These are phyloP conservation scores for Synaphobranchus kaupii DNA, from an alignment of 2,797 vertebrate genomes.

Conservation along the genomic window DNA sequence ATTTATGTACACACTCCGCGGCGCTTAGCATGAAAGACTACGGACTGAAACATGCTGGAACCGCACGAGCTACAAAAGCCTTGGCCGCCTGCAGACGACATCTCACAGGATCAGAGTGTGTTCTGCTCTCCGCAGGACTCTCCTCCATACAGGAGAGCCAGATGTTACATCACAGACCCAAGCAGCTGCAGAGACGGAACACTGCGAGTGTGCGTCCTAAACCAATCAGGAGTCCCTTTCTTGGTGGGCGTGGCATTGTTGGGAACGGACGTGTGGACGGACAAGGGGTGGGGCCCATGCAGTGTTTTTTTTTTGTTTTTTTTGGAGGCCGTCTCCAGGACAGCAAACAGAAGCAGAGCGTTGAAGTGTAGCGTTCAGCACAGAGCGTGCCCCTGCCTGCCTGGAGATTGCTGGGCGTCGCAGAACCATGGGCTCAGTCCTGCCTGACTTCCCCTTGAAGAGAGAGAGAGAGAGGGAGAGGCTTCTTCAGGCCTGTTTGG, in stretches of 20 bases:
- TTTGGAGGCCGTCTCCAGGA: constrained; percentile 17
- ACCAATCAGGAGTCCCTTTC: constrained; percentile 12
- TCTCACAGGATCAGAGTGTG: not conserved
- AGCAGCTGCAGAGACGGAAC: not conserved
- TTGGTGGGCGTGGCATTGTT: not conserved
- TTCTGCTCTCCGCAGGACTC: not conserved
- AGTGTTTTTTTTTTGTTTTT: not conserved
- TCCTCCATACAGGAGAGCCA: not conserved
- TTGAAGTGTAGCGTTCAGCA: constrained; percentile 16
- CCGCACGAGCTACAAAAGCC: not conserved
- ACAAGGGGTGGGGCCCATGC: not conserved
- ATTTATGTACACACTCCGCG: not conserved
- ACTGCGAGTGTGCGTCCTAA: not conserved
- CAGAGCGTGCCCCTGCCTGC: not conserved
- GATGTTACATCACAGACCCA: not conserved
- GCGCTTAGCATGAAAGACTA: not conserved
- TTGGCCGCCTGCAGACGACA: not conserved
- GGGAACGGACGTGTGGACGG: constrained; percentile 3
- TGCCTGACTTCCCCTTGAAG: constrained; percentile 4
- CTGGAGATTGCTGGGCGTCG: not conserved
- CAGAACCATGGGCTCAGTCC: not conserved
- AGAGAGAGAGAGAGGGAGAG: constrained; percentile 11
- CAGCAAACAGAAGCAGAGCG: not conserved
- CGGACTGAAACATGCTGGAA: not conserved
- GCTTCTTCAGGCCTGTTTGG: constrained; percentile 48